These are phyloP conservation scores for Zele albiditarsus DNA, from an alignment of 2,888 invertebrate species.

Conservation along the genomic window DNA sequence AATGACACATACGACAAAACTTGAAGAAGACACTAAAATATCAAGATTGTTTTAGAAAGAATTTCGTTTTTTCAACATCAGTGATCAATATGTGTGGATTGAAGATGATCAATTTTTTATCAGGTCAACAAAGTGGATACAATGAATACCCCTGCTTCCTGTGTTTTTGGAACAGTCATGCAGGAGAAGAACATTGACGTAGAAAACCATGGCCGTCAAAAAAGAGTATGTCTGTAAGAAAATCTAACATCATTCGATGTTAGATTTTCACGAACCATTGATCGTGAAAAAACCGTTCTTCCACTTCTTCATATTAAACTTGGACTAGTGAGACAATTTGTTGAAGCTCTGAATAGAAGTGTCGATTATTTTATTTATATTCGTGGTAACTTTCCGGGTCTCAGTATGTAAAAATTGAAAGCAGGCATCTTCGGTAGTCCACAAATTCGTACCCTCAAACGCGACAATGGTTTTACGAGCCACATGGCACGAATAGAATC, in stretches of 20 bases:
- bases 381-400: conserved; percentile 29
- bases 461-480: too few species aligned
- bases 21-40: conserved; percentile 22
- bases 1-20: conserved; percentile 40
- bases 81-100: background rate
- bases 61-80: conserved; percentile 23
- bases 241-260: conserved; percentile 33
- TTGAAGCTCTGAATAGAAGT: conserved; percentile 42
- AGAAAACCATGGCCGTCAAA: conserved; percentile 25
- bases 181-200: conserved; percentile 8
- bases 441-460: conserved; percentile 26
- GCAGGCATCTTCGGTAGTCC: conserved; percentile 43
- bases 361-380: conserved; percentile 35
- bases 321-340: conserved; percentile 55
- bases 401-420: conserved; percentile 36
- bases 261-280: background rate
- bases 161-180: background rate
- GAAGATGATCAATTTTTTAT: background rate
- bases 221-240: background rate
- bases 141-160: conserved; percentile 34
- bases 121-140: background rate
- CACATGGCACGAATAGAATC: too few species aligned
- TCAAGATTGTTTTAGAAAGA: conserved; percentile 3
- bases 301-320: conserved; percentile 56
- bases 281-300: conserved; percentile 37